Base-by-base conservation (phyloP, 2,797 vertebrate genomes). In the Syndactyla subalaris region DNA sequence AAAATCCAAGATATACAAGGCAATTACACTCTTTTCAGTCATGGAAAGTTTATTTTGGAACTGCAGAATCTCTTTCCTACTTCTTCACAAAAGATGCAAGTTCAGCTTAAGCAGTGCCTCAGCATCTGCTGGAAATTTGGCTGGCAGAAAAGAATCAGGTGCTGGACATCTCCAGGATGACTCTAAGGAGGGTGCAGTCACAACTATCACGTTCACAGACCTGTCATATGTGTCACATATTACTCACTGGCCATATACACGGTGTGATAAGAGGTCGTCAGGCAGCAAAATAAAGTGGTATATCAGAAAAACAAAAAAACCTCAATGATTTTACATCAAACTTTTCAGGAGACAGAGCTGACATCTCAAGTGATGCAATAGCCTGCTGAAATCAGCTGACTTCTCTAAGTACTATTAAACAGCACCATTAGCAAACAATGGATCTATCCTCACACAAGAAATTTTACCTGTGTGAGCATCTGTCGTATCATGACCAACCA, bases 161-260 rank as follows among this genome's bases (percentile, higher is more conserved):
- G 32, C 36, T 55, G 62, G 84, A 71, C 39, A 41, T 32, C 3
- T 2, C 4, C 0, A 7, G 38, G 48, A 20, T 2, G 4, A 46
- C 45, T 89, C 85, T 14, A 46, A 89, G 74, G 68, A 79, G 4
- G 21, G 27, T 72, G 22, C 61, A 67, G 36, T 66, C 55, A 45
- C 71, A 73, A 49, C 43, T 41, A 55, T 14, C 75, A 63, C 27
- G 36, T 66, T 29, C 61, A 73, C 14, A 23, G 32, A 66, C 24
- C 48, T 29, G 24, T 39, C 61, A 59, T 6, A 16, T 20, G 4
- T 10, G 3, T 2, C 22, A 15, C n/a, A 9, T 0, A 1, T 62
- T 82, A 66, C 41, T 38, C 30, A 5, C 2, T 73, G 59, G 61
- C 79, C 77, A 71, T 1, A 4, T 23, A 52, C 19, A 39, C 7